phyloP scores from a whole-genome alignment of 2,113 vertebrate species.

The Sturnus vulgaris region DNA sequence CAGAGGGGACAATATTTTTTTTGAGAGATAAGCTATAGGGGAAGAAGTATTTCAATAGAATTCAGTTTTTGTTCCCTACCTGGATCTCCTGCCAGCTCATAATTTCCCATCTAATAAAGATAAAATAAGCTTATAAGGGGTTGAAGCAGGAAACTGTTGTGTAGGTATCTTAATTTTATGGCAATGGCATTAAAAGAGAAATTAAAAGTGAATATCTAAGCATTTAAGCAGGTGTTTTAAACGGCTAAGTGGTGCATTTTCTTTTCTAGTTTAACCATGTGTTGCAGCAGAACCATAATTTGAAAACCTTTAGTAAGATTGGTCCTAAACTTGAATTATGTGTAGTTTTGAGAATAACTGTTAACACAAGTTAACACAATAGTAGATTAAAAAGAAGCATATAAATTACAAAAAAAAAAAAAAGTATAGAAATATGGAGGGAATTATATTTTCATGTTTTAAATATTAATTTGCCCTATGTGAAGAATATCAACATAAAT shows the following conservation, averaged over 20 bases:
- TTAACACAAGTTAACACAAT: neutral
- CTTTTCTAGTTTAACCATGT: neutral
- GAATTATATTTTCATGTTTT: neutral
- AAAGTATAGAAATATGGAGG: neutral
- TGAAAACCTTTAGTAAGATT: neutral
- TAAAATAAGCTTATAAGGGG: neutral
- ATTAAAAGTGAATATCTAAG: neutral
- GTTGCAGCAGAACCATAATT: neutral
- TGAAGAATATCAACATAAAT: neutral
- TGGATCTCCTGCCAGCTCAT: neutral
- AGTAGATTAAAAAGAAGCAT: neutral
- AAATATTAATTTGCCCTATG: neutral
- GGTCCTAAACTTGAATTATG: neutral
- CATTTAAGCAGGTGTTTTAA: neutral
- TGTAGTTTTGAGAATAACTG: neutral
- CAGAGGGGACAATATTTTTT: neutral
- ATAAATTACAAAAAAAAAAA: neutral
- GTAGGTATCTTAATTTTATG: neutral
- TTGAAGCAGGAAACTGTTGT: neutral
- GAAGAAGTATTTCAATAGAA: neutral
- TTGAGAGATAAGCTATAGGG: neutral
- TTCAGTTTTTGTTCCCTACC: neutral
- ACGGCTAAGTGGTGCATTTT: neutral
- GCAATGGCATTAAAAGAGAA: neutral
- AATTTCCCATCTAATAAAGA: neutral